Base-by-base conservation (phyloP, 2,797 vertebrate species). In the Zenarchopterus dispar region DNA sequence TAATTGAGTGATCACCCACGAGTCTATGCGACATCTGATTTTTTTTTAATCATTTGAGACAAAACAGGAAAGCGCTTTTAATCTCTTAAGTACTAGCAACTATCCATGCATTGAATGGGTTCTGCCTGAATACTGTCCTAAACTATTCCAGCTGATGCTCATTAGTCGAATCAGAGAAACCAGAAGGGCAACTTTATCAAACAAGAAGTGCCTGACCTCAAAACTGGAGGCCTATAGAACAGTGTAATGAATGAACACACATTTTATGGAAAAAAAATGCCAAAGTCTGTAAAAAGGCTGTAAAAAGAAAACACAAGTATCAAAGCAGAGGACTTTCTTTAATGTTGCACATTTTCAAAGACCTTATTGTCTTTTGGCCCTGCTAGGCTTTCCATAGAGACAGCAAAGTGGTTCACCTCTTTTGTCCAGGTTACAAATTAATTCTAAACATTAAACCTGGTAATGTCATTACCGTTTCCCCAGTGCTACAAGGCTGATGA, bases 161-260 rank as follows among this genome's bases (percentile, higher is more conserved):
- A 89, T 89, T 77, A 88, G 83, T 88, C 77, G 88, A 88, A 89
- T 87, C 70, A 81, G 80, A 44, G 73, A 67, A 72, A 77, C 73
- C 68, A 73, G 43, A 53, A 75, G 73, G 82, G 82, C 63, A 62
- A 68, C 64, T 75, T 79, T 81, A 79, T 87, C 84, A 86, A 75
- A 57, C 73, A 23, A 56, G n/a, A 63, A 60, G 33, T 33, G 62
- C 28, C 28, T 72, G 75, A 77, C 88, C 88, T 86, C 77, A 43
- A 21, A 28, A 28, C 28, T 5, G 28, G 28, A 28, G 28, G 28
- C 8, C 28, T 7, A 28, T 11, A 50, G 42, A 71, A 53, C 55
- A 8, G 43, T 47, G 70, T 81, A 59, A 84, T 73, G 78, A 82
- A 73, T 82, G 65, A 80, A 75, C 67, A 84, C 75, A 67, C 11